Base-by-base conservation (phyloP, 2,888 invertebrate species). In the Melanostoma mellinum region DNA sequence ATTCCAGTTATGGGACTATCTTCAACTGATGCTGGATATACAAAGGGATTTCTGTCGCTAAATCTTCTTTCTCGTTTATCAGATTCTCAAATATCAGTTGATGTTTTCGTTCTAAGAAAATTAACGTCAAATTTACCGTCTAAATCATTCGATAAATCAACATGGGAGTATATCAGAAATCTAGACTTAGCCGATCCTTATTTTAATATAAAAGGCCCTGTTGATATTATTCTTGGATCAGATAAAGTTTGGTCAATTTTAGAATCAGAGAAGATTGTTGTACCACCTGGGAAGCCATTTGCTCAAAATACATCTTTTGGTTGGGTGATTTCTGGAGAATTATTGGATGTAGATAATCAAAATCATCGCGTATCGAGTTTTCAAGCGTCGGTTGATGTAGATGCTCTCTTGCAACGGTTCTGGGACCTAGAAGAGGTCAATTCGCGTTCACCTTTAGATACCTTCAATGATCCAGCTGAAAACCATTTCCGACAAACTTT, bases 181-280 rank as follows among this genome's bases (percentile, higher is more conserved):
- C 44, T 77, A 9, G 36, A 56, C 20, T 44, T 85, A 42, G 85
- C 72, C 44, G 72, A 85, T 72, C 79, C 79, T 50, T 63, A 74
- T 20, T 79, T 75, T 50, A 67, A 72, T 56, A 65, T 48, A 33
- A 10, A 58, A 73, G 72, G 72, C 46, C 63, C 63, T 35, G 72
- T 85, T 72, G 79, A 80, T n/a, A 42, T 80, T 9, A 68, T 85
- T 6, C 48, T 85, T 63, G 76, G 79, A 52, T 65, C 63, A 48
- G 67, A 79, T 72, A 67, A 80, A 53, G 8, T 63, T 35, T 85
- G 71, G 20, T 20, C 20, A 20, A 20, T 44, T 44, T 44, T 44
- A 6, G 10, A 44, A 44, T 44, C 44, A 3, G 55, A 55, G 3
- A 8, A 36, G 36, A 10, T 55, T n/a, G 6, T 6, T 35, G 35